phyloP scores from a whole-genome alignment of 2,113 vertebrate genomes.

The Acrocephalus kingi region DNA sequence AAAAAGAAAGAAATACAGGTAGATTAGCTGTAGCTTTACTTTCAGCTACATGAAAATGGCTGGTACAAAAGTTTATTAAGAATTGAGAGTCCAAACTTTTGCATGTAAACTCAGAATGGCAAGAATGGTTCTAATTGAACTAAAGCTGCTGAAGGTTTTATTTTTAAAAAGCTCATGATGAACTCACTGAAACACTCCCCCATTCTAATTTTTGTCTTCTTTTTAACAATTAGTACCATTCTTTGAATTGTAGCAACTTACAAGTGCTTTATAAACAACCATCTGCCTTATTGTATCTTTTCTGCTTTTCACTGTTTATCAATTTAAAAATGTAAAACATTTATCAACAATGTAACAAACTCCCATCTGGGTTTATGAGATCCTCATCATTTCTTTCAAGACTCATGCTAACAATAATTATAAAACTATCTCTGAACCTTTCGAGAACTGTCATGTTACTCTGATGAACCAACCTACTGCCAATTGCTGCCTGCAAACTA shows the following conservation, averaged over 20 bases:
- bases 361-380: slow-evolving; percentile 86
- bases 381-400: slow-evolving; percentile 81
- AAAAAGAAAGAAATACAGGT: neutral
- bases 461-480: slow-evolving; percentile 61
- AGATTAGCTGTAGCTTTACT: neutral
- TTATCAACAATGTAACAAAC: slow-evolving; percentile 89
- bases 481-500: slow-evolving; percentile 59
- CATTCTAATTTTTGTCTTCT: slow-evolving; percentile 56
- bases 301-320: slow-evolving; percentile 85
- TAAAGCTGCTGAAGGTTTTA: slow-evolving; percentile 64
- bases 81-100: slow-evolving; percentile 8
- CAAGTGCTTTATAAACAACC: slow-evolving; percentile 76
- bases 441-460: slow-evolving; percentile 60
- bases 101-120: slow-evolving; percentile 3
- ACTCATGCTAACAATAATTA: slow-evolving; percentile 79
- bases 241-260: slow-evolving; percentile 66
- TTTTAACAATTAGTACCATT: slow-evolving; percentile 68
- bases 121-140: slow-evolving; percentile 56
- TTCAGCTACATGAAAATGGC: neutral
- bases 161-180: slow-evolving; percentile 68
- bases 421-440: slow-evolving; percentile 74
- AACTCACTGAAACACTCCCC: slow-evolving; percentile 66
- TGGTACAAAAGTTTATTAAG: slow-evolving; percentile 8
- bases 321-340: slow-evolving; percentile 86
- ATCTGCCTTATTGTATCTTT: slow-evolving; percentile 86